Conservation (phyloP, 53 echinoderm and acorn worm genomes). For the Zoroaster sp. region DNA sequence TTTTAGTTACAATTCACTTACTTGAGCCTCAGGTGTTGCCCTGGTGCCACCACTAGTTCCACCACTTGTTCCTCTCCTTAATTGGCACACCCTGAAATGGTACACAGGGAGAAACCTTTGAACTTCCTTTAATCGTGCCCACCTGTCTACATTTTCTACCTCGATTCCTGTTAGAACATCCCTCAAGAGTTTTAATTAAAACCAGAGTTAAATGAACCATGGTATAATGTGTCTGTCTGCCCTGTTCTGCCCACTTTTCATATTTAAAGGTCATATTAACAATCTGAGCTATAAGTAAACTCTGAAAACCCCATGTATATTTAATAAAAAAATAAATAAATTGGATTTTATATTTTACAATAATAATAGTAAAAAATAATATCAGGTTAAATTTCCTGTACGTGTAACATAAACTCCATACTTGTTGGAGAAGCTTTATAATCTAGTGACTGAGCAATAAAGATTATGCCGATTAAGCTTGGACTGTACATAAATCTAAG, state of each 20-base stretch:
- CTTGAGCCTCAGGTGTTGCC: constrained; percentile 40
- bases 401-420: no score
- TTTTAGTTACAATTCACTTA: neutral
- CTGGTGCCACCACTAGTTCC: constrained; percentile 2
- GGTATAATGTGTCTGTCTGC: constrained; percentile 36
- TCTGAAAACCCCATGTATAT: no score
- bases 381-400: no score
- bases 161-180: constrained; percentile 37
- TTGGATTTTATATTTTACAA: no score
- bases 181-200: constrained; percentile 50
- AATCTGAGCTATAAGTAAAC: no score
- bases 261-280: constrained; percentile 37
- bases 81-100: constrained; percentile 46
- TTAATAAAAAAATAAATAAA: no score
- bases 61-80: constrained; percentile 29
- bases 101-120: constrained; percentile 3
- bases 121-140: constrained; percentile 19
- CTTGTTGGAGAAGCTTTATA: no score
- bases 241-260: constrained; percentile 29
- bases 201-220: constrained; percentile 27
- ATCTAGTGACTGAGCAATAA: neutral
- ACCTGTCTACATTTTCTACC: constrained; percentile 20
- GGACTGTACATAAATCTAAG: neutral
- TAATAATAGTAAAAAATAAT: no score
- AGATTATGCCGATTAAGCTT: neutral